These are phyloP conservation scores for Chloroclysta siterata DNA, from an alignment of 2,888 invertebrate species.

Conservation along the genomic window DNA sequence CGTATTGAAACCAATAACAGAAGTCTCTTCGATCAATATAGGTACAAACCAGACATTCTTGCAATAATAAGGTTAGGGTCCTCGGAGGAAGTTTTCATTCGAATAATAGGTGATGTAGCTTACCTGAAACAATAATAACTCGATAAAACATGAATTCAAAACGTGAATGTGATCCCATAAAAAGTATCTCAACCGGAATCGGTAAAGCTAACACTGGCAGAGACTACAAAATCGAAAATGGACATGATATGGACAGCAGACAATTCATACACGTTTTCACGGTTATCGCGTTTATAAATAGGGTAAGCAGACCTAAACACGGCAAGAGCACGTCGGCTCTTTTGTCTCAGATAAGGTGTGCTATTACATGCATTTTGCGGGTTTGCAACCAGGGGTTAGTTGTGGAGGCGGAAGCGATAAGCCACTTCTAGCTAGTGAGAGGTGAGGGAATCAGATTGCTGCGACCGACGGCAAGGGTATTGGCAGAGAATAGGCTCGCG, in stretches of 20 bases:
- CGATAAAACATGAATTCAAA: constrained; percentile 12
- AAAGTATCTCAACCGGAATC: constrained; percentile 8
- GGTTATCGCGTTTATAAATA: constrained; percentile 51
- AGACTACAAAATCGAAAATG: constrained; percentile 41
- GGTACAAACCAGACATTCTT: too few species aligned
- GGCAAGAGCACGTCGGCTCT: constrained; percentile 56
- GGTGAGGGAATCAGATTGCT: constrained; percentile 76
- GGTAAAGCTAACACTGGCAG: constrained; percentile 28
- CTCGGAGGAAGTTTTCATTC: too few species aligned
- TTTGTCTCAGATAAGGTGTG: constrained; percentile 66
- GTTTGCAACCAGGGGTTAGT: constrained; percentile 30
- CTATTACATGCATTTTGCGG: constrained; percentile 51
- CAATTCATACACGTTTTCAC: constrained; percentile 46
- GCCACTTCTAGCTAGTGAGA: constrained; percentile 52
- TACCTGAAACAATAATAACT: constrained; percentile 30
- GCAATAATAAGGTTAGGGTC: too few species aligned
- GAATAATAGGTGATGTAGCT: constrained; percentile 8
- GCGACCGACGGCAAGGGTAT: constrained; percentile 61
- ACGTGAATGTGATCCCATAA: constrained; percentile 9
- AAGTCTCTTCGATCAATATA: too few species aligned
- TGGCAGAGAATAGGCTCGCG: constrained; percentile 63
- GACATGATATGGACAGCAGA: constrained; percentile 44
- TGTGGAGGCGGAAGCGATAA: constrained; percentile 71
- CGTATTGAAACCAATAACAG: too few species aligned
- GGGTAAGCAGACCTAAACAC: constrained; percentile 52